phyloP scores from a whole-genome alignment of 2,888 invertebrate genomes.

The Catocala fraxini region DNA sequence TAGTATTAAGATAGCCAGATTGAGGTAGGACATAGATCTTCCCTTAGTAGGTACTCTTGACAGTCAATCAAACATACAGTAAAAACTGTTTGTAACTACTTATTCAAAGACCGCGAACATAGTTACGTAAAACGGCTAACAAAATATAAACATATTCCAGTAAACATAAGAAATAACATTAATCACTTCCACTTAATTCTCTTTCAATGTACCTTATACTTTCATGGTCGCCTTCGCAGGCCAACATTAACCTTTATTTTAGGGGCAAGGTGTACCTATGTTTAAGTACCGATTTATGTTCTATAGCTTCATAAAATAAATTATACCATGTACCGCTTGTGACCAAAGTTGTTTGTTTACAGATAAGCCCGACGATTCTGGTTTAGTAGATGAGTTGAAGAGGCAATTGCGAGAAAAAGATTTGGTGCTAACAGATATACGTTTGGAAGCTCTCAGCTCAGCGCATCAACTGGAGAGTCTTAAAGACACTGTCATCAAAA shows the following conservation, averaged over 20 bases:
- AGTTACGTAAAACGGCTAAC: no score
- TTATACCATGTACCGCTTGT: background rate
- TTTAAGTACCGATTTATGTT: background rate
- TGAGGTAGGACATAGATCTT: no score
- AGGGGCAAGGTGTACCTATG: slow-evolving; percentile 8
- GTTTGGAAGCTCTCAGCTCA: slow-evolving; percentile 98
- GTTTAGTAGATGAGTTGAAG: slow-evolving; percentile 93
- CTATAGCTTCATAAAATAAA: slow-evolving; percentile 4
- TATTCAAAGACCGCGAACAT: no score
- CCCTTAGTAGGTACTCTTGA: no score
- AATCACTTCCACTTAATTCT: background rate
- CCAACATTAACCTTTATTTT: slow-evolving; percentile 12
- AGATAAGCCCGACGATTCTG: slow-evolving; percentile 83
- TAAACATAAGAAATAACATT: background rate
- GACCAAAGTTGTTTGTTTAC: slow-evolving; percentile 55
- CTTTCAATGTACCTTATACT: background rate
- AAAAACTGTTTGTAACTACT: no score
- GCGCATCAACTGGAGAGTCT: slow-evolving; percentile 99
- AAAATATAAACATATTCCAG: no score
- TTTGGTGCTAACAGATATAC: slow-evolving; percentile 97
- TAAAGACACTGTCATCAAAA: slow-evolving; percentile 98
- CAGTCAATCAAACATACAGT: no score
- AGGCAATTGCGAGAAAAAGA: slow-evolving; percentile 98
- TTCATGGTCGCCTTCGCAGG: background rate
- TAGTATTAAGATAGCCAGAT: no score